Evolutionary conservation across 2,797 vertebrate species (phyloP), one percentile per base, ranked within the genome.

Genomic region (Varecia variegata): DNA sequence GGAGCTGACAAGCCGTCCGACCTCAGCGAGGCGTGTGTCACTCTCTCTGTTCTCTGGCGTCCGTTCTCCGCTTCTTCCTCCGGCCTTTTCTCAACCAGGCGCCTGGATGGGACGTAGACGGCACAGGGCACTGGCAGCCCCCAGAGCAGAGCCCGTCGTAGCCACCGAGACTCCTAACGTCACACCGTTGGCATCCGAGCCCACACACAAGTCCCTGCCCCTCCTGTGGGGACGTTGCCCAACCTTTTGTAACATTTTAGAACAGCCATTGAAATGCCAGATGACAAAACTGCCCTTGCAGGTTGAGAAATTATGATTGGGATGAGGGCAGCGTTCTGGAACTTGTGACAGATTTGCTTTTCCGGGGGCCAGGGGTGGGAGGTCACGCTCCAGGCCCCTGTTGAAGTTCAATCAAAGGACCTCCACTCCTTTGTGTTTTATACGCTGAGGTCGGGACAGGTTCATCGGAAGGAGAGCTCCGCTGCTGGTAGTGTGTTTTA

Each of bases 241-340:
- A 25, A 45, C 47, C 54, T 88, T 88, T 76, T 93, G 91, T 86
- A 87, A 74, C 45, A 45, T 81, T 86, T 96, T 52, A 74, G 92
- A 88, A 40, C 68, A 54, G 91, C 50, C 89, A 20, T 67, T 67
- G 80, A 93, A 92, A 82, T 18, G 62, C 60, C 68, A 67, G 88
- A 30, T 95, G 93, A 83, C 85, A 90, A 76, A 77, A 86, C 58
- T 76, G 80, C 62, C 45, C 52, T 45, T 7, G 18, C 82, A 83
- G 86, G 89, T 67, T 93, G 94, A 90, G 89, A 91, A 94, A 88
- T 23, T 23, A 32, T 3, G n/a, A 82, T 85, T n/a, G 3, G 80
- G 54, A 40, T 40, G 81, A 90, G 47, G 77, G 68, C 40, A 68
- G 62, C 38, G 81, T 73, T 92, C 81, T 95, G 84, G 79, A 77